Evolutionary conservation across 2,888 invertebrate genomes (phyloP).

Genomic region (Dasypogon diadema): DNA sequence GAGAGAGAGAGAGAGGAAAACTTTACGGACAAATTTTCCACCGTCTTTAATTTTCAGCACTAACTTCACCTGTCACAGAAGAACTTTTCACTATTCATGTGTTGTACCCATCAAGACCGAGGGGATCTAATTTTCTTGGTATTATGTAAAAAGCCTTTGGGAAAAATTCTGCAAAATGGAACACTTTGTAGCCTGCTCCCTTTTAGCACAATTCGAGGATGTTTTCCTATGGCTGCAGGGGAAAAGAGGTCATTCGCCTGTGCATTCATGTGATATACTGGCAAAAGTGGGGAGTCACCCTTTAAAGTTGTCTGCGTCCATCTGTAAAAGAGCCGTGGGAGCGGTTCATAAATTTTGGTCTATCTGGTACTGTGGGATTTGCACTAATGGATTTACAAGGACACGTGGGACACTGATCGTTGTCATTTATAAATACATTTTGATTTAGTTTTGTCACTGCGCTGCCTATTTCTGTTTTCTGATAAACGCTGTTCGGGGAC

Average conservation of each 20-base stretch:
- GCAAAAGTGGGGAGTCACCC: not conserved
- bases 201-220: constrained; percentile 20
- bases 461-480: not conserved
- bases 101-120: not conserved
- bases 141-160: constrained; percentile 38
- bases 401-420: constrained; percentile 48
- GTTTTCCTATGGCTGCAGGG: not conserved
- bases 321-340: constrained; percentile 13
- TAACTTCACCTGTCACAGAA: not conserved
- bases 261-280: not conserved
- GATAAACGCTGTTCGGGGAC: not conserved
- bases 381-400: constrained; percentile 53
- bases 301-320: constrained; percentile 27
- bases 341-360: constrained; percentile 48
- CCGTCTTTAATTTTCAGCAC: not conserved
- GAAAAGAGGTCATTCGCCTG: not conserved
- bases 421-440: constrained; percentile 51
- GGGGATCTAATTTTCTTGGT: constrained; percentile 31
- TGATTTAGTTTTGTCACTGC: constrained; percentile 50
- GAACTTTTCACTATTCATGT: not conserved
- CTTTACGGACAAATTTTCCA: not conserved
- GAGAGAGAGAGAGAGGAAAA: too few relatives aligned
- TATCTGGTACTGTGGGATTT: constrained; percentile 48
- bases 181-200: constrained; percentile 34
- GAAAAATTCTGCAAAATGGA: constrained; percentile 17